Evolutionary conservation across 2,888 invertebrate genomes (phyloP).

Genomic region (Clivina fossor): DNA sequence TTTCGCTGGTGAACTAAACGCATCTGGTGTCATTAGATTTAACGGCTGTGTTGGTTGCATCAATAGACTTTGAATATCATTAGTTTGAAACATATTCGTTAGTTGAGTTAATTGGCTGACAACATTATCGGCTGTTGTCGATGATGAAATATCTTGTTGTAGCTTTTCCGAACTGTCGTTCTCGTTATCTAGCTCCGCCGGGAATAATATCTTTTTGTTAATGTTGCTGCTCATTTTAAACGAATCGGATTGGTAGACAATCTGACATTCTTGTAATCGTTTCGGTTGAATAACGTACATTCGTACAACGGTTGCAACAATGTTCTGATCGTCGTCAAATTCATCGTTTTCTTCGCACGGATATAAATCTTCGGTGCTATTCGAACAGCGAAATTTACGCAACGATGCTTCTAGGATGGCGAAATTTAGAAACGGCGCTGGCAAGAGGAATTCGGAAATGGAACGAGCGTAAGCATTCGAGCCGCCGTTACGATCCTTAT

Average conservation of each 20-base stretch:
- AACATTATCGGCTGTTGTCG: conserved; percentile 9
- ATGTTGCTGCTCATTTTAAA: conserved; percentile 19
- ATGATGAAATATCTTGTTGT: conserved; percentile 12
- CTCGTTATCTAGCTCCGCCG: conserved; percentile 10
- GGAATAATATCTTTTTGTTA: conserved; percentile 23
- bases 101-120: conserved; percentile 22
- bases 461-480: conserved; percentile 68
- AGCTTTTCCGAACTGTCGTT: conserved; percentile 8
- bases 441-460: conserved; percentile 83
- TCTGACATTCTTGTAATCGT: conserved; percentile 82
- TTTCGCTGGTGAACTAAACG: conserved; percentile 68
- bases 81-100: conserved; percentile 19
- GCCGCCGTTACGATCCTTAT: conserved; percentile 64
- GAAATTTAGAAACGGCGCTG: conserved; percentile 86
- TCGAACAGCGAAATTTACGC: conserved; percentile 54
- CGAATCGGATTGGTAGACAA: conserved; percentile 61
- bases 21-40: conserved; percentile 86
- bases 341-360: conserved; percentile 59
- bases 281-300: conserved; percentile 86
- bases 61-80: conserved; percentile 27
- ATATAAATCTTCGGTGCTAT: conserved; percentile 60
- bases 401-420: conserved; percentile 79
- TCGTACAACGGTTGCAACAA: conserved; percentile 55
- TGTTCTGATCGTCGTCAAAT: conserved; percentile 58
- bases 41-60: conserved; percentile 51